phyloP scores from a whole-genome alignment of 1,140 invertebrate genomes.

The Mactra quadrangularis region DNA sequence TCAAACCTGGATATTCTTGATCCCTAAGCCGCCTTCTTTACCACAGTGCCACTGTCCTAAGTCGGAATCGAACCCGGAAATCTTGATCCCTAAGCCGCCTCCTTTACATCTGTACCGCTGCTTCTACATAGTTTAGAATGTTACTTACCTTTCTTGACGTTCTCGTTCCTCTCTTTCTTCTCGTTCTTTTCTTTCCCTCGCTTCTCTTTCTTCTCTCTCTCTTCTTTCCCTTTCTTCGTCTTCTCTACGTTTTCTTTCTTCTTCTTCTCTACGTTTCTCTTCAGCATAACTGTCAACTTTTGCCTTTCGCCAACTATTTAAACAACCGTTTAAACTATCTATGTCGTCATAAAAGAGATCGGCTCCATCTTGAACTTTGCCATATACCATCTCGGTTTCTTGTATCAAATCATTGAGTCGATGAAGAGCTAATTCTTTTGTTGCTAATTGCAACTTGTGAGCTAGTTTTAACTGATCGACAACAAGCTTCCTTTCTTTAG shows the following conservation, averaged over 20 bases:
- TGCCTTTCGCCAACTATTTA: background rate
- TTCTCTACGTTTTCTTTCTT: background rate
- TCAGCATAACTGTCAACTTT: constrained; percentile 3
- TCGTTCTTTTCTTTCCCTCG: constrained; percentile 11
- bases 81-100: too few relatives aligned
- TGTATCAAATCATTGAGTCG: constrained; percentile 10
- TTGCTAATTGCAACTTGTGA: background rate
- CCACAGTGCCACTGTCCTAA: too few relatives aligned
- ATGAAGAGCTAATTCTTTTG: background rate
- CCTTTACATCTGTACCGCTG: too few relatives aligned
- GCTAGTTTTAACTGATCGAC: background rate
- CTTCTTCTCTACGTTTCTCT: background rate
- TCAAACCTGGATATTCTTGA: too few relatives aligned
- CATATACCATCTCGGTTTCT: constrained; percentile 4
- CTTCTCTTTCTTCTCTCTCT: constrained; percentile 8
- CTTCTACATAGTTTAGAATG: too few relatives aligned
- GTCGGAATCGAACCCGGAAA: too few relatives aligned
- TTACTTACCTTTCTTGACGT: constrained; percentile 1
- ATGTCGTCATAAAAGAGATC: background rate
- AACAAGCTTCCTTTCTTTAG: background rate
- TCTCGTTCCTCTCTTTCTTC: constrained; percentile 9
- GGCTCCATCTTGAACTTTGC: background rate
- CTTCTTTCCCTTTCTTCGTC: constrained; percentile 1
- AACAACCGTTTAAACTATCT: background rate
- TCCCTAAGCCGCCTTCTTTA: too few relatives aligned